Evolutionary conservation across 2,113 vertebrate species (phyloP).

Genomic region (Halichoerus grypus): DNA sequence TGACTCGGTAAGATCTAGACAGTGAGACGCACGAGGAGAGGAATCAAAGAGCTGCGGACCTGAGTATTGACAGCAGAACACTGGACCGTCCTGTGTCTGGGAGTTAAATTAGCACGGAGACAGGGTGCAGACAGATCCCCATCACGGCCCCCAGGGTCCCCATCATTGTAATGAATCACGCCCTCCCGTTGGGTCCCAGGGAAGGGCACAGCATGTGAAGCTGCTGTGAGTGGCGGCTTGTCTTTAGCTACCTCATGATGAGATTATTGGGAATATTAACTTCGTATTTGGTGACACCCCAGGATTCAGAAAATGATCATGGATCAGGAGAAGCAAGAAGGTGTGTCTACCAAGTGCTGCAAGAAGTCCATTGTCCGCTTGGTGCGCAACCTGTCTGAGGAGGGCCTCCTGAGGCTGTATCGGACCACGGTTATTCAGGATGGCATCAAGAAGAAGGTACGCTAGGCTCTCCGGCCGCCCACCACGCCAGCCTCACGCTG

Average conservation of each 20-base stretch:
- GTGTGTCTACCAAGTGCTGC: slow-evolving; percentile 94
- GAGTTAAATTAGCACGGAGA: fast-evolving
- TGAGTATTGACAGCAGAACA: fast-evolving
- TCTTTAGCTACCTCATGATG: neutral
- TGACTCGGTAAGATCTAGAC: neutral
- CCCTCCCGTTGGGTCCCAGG: neutral
- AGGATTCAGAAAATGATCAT: slow-evolving; percentile 97
- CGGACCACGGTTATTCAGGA: slow-evolving; percentile 96
- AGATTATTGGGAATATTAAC: neutral
- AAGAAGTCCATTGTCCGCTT: slow-evolving; percentile 96
- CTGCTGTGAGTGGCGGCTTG: neutral
- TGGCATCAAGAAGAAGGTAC: slow-evolving; percentile 95
- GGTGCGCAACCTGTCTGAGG: slow-evolving; percentile 90
- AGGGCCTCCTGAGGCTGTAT: slow-evolving; percentile 93
- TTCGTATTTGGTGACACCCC: neutral
- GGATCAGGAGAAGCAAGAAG: slow-evolving; percentile 94
- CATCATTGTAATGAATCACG: fast-evolving
- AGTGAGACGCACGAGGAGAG: neutral
- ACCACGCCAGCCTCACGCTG: fast-evolving
- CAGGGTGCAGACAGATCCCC: neutral
- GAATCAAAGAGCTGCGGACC: neutral
- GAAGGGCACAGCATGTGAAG: neutral
- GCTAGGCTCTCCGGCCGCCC: fast-evolving
- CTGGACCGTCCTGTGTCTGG: neutral
- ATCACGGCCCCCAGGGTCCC: fast-evolving